These are phyloP conservation scores for Troides helena DNA, from an alignment of 2,888 invertebrate genomes.

Conservation along the genomic window DNA sequence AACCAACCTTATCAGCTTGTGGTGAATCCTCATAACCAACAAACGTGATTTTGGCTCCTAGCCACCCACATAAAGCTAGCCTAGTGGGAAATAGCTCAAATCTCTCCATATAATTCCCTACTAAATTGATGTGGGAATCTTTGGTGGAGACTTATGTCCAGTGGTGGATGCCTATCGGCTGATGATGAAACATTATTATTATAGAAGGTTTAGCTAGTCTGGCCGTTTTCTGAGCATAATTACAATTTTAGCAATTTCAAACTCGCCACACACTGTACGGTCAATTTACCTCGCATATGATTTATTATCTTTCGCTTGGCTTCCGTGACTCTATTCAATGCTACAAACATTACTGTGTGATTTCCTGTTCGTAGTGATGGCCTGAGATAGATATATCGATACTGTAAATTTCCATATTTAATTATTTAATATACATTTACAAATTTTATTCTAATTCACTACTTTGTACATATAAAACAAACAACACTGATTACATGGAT, in stretches of 20 bases:
- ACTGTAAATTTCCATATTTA: background rate
- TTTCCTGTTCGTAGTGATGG: slow-evolving; percentile 19
- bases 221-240: slow-evolving; percentile 3
- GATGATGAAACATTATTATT: background rate
- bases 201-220: background rate
- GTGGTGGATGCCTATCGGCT: too few relatives aligned
- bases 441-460: too few relatives aligned
- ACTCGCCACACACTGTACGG: slow-evolving; percentile 4
- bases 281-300: slow-evolving; percentile 25
- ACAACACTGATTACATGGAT: too few relatives aligned
- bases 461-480: too few relatives aligned
- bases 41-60: too few relatives aligned
- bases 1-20: too few relatives aligned
- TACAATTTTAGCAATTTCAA: slow-evolving; percentile 1
- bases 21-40: too few relatives aligned
- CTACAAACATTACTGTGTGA: slow-evolving; percentile 30
- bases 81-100: too few relatives aligned
- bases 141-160: too few relatives aligned
- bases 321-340: slow-evolving; percentile 43
- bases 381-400: slow-evolving; percentile 8
- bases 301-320: slow-evolving; percentile 30
- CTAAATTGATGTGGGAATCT: too few relatives aligned
- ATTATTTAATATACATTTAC: background rate
- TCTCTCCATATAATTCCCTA: too few relatives aligned
- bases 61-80: too few relatives aligned